These are phyloP conservation scores for Pterophyllum scalare DNA, from an alignment of 2,113 vertebrate genomes.

Conservation along the genomic window DNA sequence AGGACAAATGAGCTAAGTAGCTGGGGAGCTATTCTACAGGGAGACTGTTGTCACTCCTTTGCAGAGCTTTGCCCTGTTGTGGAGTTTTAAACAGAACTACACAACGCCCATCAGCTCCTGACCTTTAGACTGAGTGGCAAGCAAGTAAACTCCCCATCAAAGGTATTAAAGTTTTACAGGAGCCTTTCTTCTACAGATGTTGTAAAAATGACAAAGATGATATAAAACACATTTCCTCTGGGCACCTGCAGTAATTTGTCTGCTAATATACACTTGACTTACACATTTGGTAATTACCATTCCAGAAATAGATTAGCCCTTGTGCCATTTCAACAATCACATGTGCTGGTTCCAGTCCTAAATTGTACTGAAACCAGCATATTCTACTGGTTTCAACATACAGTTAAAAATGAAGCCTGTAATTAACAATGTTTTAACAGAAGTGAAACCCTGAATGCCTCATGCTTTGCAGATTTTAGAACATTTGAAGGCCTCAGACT, in stretches of 20 bases:
- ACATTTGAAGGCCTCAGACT: slow-evolving; percentile 24
- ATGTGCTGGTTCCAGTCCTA: background rate
- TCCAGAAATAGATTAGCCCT: slow-evolving; percentile 4
- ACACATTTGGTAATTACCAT: slow-evolving; percentile 5
- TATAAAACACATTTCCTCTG: slow-evolving; percentile 19
- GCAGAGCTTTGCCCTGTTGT: slow-evolving; percentile 11
- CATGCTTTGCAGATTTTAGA: slow-evolving; percentile 14
- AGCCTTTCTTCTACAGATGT: slow-evolving; percentile 14
- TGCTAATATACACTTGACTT: slow-evolving; percentile 5
- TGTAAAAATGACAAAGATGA: slow-evolving; percentile 30
- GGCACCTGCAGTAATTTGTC: slow-evolving; percentile 21
- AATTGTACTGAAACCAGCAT: background rate
- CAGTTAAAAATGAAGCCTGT: slow-evolving; percentile 22
- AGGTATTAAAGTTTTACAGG: background rate
- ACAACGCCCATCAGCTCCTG: background rate
- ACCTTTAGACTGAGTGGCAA: background rate
- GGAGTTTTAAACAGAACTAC: background rate
- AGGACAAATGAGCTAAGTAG: slow-evolving; percentile 40
- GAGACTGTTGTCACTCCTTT: slow-evolving; percentile 10
- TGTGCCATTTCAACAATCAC: slow-evolving; percentile 21
- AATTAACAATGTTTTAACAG: slow-evolving; percentile 12
- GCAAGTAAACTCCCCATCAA: slow-evolving; percentile 22
- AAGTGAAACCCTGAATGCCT: background rate
- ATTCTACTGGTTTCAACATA: slow-evolving; percentile 11
- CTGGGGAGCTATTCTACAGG: slow-evolving; percentile 13